Evolutionary conservation across 2,113 vertebrate species (phyloP).

Genomic region (Progne subis): DNA sequence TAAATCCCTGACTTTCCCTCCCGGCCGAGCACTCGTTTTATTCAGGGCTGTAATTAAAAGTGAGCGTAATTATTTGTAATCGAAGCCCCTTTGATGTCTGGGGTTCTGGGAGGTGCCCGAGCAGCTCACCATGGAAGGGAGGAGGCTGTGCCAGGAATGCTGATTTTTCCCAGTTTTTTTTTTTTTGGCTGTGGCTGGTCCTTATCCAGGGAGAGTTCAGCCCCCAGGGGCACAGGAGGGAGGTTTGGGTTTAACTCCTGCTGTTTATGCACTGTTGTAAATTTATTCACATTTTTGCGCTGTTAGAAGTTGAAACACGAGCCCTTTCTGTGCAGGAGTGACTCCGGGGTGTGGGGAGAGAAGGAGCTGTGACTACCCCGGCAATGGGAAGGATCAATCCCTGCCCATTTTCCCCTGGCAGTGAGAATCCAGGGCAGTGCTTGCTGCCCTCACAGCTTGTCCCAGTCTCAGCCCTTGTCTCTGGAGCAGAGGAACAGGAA

Average conservation of each 20-base stretch:
- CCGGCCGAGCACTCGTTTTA: neutral
- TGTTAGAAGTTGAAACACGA: neutral
- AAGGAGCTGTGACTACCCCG: neutral
- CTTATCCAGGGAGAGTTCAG: neutral
- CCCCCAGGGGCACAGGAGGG: neutral
- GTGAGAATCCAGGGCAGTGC: neutral
- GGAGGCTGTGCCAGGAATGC: neutral
- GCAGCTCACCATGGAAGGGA: neutral
- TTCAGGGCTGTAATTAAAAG: constrained; percentile 17
- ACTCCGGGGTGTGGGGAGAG: neutral
- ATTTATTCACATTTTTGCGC: neutral
- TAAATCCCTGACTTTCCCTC: neutral
- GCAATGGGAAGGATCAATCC: neutral
- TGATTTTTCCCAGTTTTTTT: neutral
- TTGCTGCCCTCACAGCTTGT: neutral
- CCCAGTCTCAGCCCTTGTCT: neutral
- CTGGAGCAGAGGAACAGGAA: neutral
- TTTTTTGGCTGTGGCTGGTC: neutral
- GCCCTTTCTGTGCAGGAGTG: neutral
- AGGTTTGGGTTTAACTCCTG: rapidly evolving
- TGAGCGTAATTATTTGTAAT: constrained; percentile 9
- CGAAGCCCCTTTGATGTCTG: constrained; percentile 8
- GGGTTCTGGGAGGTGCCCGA: neutral
- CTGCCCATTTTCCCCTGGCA: rapidly evolving
- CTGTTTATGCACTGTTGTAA: rapidly evolving